A percentile compares a stretch with the other conserved stretches of the same genome.
These are phyloP conservation scores for Circaetus gallicus DNA, from an alignment of 2,113 vertebrate genomes.

Conservation along the genomic window DNA sequence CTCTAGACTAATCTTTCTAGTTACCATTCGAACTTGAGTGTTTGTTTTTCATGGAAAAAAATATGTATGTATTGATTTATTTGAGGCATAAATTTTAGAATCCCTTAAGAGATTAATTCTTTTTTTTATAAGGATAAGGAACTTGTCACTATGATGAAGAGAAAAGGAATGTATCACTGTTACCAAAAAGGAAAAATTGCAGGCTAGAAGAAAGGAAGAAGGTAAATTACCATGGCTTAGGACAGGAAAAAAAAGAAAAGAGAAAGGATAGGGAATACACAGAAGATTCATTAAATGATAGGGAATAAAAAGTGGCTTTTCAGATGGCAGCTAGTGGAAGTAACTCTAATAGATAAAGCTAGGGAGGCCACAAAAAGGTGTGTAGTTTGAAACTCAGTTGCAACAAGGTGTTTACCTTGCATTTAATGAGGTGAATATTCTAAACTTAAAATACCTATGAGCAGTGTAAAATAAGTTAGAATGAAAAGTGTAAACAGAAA, in stretches of 20 bases:
- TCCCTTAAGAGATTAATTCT: accelerated
- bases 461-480: background rate
- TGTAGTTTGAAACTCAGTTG: background rate
- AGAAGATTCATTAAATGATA: background rate
- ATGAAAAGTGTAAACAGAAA: background rate
- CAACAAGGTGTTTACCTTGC: background rate
- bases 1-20: background rate
- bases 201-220: background rate
- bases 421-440: background rate
- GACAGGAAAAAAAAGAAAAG: background rate
- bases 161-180: background rate
- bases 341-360: background rate
- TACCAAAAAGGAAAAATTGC: background rate
- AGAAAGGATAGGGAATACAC: background rate
- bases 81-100: background rate
- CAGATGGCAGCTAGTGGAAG: background rate
- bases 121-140: background rate
- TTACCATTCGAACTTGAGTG: background rate
- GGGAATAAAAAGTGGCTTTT: background rate
- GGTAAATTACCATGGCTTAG: background rate
- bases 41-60: background rate
- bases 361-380: background rate
- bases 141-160: background rate
- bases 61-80: background rate
- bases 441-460: background rate